Conservation (phyloP, 2,797 vertebrate species). For the Brachymystax lenok region DNA sequence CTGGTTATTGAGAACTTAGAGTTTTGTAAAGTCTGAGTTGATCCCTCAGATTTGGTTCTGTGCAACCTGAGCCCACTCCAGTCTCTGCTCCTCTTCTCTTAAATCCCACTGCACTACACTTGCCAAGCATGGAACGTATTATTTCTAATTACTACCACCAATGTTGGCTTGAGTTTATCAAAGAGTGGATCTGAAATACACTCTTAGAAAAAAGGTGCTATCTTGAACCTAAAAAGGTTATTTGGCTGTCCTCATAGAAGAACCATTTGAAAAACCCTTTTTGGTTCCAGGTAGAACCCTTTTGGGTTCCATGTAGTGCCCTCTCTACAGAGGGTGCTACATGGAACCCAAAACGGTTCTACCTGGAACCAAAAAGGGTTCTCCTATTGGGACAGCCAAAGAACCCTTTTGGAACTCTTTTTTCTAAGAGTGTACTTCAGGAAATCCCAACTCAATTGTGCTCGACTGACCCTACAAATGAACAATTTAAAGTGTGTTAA, state of each 20-base stretch:
- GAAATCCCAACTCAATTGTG: constrained; percentile 27
- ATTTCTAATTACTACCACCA: constrained; percentile 65
- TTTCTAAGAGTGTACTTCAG: constrained; percentile 1
- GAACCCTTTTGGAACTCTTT: too few relatives aligned
- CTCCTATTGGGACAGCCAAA: too few relatives aligned
- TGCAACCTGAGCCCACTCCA: constrained; percentile 32
- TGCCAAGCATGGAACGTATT: constrained; percentile 44
- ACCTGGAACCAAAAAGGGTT: too few relatives aligned
- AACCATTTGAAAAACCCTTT: too few relatives aligned
- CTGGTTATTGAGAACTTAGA: constrained; percentile 25
- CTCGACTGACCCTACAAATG: constrained; percentile 35
- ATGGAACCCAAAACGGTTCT: too few relatives aligned
- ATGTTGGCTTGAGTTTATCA: constrained; percentile 55
- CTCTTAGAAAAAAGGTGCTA: too few relatives aligned
- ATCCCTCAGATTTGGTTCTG: constrained; percentile 32
- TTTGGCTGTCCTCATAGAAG: too few relatives aligned
- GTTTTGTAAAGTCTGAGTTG: constrained; percentile 31
- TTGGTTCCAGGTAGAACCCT: too few relatives aligned
- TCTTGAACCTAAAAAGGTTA: too few relatives aligned
- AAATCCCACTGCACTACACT: constrained; percentile 23
- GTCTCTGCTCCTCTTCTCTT: constrained; percentile 18
- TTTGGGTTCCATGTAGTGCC: too few relatives aligned
- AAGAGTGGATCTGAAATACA: constrained; percentile 29
- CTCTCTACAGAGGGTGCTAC: too few relatives aligned
- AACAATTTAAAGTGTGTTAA: constrained; percentile 52